Percentiles rank a stretch among this genome's conserved stretches.
phyloP scores from a whole-genome alignment of 2,797 vertebrate genomes.

The Manis pentadactyla region DNA sequence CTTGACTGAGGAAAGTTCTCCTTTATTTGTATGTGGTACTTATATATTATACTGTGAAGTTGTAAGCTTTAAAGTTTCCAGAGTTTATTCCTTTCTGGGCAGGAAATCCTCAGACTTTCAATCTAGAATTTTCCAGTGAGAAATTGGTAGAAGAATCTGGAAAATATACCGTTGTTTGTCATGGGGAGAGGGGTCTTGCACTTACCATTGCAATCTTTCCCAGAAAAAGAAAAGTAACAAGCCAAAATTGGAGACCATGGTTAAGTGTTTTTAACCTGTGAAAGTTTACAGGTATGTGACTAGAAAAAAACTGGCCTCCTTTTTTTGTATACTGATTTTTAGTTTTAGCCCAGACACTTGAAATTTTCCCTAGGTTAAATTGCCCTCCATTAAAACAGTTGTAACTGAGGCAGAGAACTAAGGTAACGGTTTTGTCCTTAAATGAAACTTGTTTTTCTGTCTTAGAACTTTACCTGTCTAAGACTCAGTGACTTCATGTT shows the following conservation, averaged over 20 bases:
- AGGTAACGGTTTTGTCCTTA: constrained; percentile 9
- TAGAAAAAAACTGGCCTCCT: neutral
- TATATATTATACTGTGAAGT: neutral
- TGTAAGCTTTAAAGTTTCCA: neutral
- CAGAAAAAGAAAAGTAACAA: neutral
- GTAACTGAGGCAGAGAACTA: neutral
- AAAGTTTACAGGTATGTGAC: neutral
- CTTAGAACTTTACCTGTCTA: constrained; percentile 9
- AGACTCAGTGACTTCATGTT: neutral
- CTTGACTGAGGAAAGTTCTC: neutral
- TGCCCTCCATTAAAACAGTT: neutral
- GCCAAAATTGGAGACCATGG: neutral
- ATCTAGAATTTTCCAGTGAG: neutral
- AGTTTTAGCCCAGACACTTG: neutral
- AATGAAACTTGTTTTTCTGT: neutral
- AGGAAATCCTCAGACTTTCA: neutral
- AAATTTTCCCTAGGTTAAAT: neutral
- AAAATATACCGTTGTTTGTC: neutral
- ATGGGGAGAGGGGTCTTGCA: neutral
- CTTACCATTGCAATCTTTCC: neutral
- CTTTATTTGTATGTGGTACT: neutral
- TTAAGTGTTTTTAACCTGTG: neutral
- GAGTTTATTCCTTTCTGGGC: neutral
- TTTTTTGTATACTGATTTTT: neutral
- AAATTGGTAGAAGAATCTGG: neutral